Conservation (phyloP, 2,888 invertebrate genomes). For the Neria commutata region DNA sequence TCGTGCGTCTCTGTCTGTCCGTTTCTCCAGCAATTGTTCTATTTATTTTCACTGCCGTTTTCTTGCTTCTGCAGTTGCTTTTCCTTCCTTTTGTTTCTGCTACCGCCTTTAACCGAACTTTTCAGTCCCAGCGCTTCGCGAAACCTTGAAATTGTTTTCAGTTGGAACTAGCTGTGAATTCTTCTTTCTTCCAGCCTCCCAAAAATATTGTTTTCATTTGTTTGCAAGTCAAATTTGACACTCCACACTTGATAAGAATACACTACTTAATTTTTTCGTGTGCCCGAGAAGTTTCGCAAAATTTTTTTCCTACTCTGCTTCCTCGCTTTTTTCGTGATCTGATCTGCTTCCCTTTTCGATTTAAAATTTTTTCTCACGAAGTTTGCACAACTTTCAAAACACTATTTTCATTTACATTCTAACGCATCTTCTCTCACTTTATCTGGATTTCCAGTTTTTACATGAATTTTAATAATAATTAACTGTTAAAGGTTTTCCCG, state of each 20-base stretch:
- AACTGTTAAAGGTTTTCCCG: too few species aligned
- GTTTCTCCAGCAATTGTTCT: constrained; percentile 12
- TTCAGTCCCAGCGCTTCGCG: constrained; percentile 7
- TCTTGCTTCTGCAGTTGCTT: constrained; percentile 36
- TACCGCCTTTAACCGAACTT: neutral
- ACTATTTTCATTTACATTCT: too few species aligned
- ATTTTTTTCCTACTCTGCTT: constrained; percentile 18
- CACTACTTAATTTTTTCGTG: neutral
- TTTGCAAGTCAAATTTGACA: too few species aligned
- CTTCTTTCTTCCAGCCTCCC: too few species aligned
- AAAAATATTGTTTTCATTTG: too few species aligned
- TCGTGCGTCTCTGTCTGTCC: too few species aligned
- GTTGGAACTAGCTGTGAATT: too few species aligned
- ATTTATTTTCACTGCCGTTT: constrained; percentile 49
- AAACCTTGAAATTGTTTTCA: constrained; percentile 55
- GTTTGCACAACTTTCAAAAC: constrained; percentile 21
- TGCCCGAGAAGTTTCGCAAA: constrained; percentile 15
- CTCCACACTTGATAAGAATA: neutral
- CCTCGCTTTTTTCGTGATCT: too few species aligned
- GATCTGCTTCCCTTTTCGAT: neutral
- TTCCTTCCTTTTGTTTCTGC: neutral
- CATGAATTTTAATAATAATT: too few species aligned
- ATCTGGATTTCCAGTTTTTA: too few species aligned
- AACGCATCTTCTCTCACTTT: too few species aligned
- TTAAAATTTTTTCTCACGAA: constrained; percentile 22